Base-by-base conservation (phyloP, 2,888 invertebrate genomes). In the Ennomos fuscantarius region DNA sequence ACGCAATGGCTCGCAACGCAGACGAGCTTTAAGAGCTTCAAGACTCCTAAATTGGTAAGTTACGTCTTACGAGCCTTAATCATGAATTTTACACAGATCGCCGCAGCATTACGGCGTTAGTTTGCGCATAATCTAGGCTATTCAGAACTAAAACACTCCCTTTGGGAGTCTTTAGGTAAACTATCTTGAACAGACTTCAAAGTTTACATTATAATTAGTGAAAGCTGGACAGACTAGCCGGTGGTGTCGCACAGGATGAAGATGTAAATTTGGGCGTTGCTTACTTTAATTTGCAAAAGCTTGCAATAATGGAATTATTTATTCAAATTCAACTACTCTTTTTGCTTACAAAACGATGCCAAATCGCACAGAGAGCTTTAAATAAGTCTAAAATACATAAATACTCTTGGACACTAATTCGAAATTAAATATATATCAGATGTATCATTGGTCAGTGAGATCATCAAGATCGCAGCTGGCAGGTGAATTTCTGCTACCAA, bases 191-290 rank as follows among this genome's bases (percentile, higher is more conserved):
- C 49, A 51, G 49, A 66, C 64, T 57, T 57, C 59, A 62, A 70
- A 74, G 61, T 73, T 73, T 66, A 65, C 63, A 68, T 71, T 24
- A 59, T 69, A 68, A 74, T 74, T 73, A 55, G 55, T 40, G 43
- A 46, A 66, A 52, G 8, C 43, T 12, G 66, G 65, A 65, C 64
- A 66, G 63, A 2, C 33, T 32, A 39, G 35, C 43, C 33, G 42
- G 15, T 53, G 52, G 41, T 46, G 60, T 55, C 24, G 1, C 36
- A 13, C 36, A n/a, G 56, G 51, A 51, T 51, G 11, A 12, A 45
- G 45, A 50, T 56, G 49, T 50, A 56, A 56, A 56, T 56, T 56
- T 45, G 12, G 37, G 43, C 43, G 44, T 57, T 48, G 37, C 47
- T 52, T 33, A 43, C 15, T 43, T 32, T 39, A 57, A 43, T 57